A percentile compares a stretch with the other conserved stretches of the same genome.
Conservation (phyloP, 2,797 vertebrate genomes). For the Alosa sapidissima region DNA sequence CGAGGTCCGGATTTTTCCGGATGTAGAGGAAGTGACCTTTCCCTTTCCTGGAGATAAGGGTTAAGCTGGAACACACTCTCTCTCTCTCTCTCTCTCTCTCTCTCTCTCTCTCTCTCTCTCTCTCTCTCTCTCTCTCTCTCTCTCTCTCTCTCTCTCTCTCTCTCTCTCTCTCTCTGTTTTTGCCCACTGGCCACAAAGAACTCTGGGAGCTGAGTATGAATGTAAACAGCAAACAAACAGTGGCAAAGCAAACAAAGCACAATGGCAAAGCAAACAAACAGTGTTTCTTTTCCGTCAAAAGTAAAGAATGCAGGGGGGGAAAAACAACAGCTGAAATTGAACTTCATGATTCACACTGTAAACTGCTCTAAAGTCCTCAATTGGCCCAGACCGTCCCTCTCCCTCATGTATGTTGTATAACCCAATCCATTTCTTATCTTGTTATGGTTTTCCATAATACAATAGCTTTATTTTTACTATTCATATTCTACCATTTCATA, state of each 20-base stretch:
- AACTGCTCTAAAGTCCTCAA: not conserved
- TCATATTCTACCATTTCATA: not conserved
- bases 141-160: not conserved
- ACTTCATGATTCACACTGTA: not conserved
- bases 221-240: no score
- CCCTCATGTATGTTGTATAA: not conserved
- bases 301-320: not conserved
- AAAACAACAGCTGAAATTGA: not conserved
- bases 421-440: not conserved
- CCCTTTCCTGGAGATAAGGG: conserved; percentile 78
- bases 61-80: not conserved
- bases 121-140: conserved; percentile 8
- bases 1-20: conserved; percentile 62
- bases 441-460: conserved; percentile 1
- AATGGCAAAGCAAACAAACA: conserved; percentile 20
- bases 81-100: not conserved
- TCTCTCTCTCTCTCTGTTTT: conserved; percentile 24
- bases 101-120: not conserved
- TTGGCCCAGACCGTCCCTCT: not conserved
- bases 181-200: conserved; percentile 31
- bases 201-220: not conserved
- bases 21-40: conserved; percentile 91
- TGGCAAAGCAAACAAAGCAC: conserved; percentile 22
- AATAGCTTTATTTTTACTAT: not conserved
- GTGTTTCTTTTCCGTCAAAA: not conserved